Evolutionary conservation across 2,113 vertebrate genomes (phyloP), one percentile per base, ranked within the genome.

Genomic region (Cyanistes caeruleus): DNA sequence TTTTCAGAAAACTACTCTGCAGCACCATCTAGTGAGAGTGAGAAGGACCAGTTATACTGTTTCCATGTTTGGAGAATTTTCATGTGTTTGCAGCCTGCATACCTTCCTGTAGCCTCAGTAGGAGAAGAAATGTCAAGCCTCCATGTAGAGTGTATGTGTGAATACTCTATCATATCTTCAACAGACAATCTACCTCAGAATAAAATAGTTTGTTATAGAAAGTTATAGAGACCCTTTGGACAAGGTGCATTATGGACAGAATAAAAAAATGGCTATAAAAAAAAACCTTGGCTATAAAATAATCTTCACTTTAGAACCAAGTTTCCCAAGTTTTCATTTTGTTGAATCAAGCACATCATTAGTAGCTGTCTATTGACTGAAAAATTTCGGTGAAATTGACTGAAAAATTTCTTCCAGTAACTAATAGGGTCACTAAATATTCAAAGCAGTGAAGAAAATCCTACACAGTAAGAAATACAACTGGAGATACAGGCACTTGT

Each of bases 11-110:
- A 81, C 67, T 88, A 28, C 92, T 95, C 82, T 93, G 82, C 60
- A 94, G 96, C 95, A 87, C 93, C 95, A 92, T 93, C 93, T 97
- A 96, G 95, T 72, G 95, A 95, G 59, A 79, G 31, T 56, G 37
- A 84, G 31, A 90, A 88, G 19, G 31, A 81, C 58, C 70, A 43
- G 14, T 82, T 41, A 18, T 4, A 60, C 10, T 65, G 30, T 73
- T 94, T 49, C 82, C 75, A 88, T 74, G 15, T 83, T 52, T 63
- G 88, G 46, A 90, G 39, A 88, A 77, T 37, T 24, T 73, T 68
- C 49, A 52, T 49, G 5, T 24, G 24, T 59, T 86, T 69, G 20
- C 51, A 85, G 43, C 6, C 39, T 52, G 13, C 15, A 13, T 13
- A 80, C 5, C 27, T 55, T 77, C 43, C 44, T 60, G 18, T n/a